Base-by-base conservation (phyloP, 2,888 invertebrate genomes). In the Scaptomyza tumidula region DNA sequence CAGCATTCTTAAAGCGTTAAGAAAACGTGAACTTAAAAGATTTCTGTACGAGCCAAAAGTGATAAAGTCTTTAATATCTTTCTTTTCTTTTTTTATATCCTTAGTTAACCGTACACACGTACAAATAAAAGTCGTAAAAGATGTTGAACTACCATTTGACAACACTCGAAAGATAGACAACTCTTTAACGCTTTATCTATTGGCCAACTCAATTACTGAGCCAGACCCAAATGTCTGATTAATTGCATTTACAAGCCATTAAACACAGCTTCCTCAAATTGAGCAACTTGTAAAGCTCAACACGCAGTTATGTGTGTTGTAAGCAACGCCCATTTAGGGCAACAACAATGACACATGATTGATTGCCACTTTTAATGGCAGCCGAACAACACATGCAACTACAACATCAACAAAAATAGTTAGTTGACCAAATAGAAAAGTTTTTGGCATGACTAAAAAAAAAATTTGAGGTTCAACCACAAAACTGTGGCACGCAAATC, bases 331-430 rank as follows among this genome's bases (percentile, higher is more conserved):
- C 43, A 65, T 54, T 14, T 6, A 50, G 45, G 62, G 37, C 29
- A 57, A 3, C 39, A 14, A 9, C 39, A 41, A 9, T 11, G 2
- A 35, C 33, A 61, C 37, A 63, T 82, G 82, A 82, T 79, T 79
- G 79, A 82, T 79, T 53, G 57, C 80, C 45, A 9, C 61, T 64
- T 58, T 71, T 75, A 81, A 71, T 60, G 68, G 56, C 29, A 59
- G 60, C n/a, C 19, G 6, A 46, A 27, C 31, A 53, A 10, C 9
- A 41, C 41, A 33, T 48, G 11, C 19, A 39, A 33, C 39, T 29
- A 29, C 24, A 50, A 33, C 19, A 39, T 29, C 39, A 35, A 29
- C 24, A 50, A 29, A 14, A 43, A 56, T 46, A 58, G 31, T 31
- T 52, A 13, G 29, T 33, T 54, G 44, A 59, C 35, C 46, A 55